Base-by-base conservation (phyloP, 2,888 invertebrate species). In the Drosophila lutescens region DNA sequence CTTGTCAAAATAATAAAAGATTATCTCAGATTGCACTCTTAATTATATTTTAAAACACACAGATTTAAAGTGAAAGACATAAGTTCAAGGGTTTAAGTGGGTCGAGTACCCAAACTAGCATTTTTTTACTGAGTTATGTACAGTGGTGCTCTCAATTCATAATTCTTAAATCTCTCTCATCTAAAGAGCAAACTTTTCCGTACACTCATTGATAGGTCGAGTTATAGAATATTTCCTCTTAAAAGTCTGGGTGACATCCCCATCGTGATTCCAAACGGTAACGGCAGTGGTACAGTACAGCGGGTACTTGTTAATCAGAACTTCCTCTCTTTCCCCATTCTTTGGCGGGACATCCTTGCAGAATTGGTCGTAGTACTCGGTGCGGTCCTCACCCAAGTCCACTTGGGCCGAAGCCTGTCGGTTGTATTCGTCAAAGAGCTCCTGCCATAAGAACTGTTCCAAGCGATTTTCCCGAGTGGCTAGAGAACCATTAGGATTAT, bases 371-470 rank as follows among this genome's bases (percentile, higher is more conserved):
- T 79, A 89, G 55, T 92, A 92, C 69, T 91, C 91, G 0, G 89
- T 86, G 8, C 82, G 46, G 66, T 70, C 38, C 51, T 59, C 79
- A 51, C 58, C 89, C 76, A 69, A 32, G 5, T 69, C 67, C 0
- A 26, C 32, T 7, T 53, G 34, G 3, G 32, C 34, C 0, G 57
- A 60, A 23, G 81, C 81, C 9, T 88, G 79, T 3, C 90, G 89
- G 15, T 90, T 78, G 41, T 92, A 92, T 59, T 92, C 91, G 23
- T 85, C 83, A 50, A 88, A 90, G 5, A 91, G 82, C 59, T 91
- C 90, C 56, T 91, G 81, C 91, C 91, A 91, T 5, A 91, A 66
- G 26, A 91, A 91, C 59, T 91, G 88, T 44, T 91, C 89, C 67
- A 88, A 78, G 6, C 86, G 87, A 44, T 80, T 83, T 7, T 79